Evolutionary conservation across 2,888 invertebrate species (phyloP).

Genomic region (Lepidocyrtinus sp.): DNA sequence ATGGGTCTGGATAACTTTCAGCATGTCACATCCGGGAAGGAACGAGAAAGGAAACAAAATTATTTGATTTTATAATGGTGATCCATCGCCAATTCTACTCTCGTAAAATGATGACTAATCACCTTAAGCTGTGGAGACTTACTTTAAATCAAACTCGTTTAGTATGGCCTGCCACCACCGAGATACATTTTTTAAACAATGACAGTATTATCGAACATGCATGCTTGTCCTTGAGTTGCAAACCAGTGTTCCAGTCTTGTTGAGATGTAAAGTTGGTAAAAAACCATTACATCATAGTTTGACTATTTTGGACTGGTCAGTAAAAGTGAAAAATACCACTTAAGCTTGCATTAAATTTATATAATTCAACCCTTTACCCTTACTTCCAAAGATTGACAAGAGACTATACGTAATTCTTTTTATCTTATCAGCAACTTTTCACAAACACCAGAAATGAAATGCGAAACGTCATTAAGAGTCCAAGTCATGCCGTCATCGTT

Average conservation of each 20-base stretch:
- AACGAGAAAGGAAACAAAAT: conserved; percentile 37
- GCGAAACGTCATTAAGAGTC: conserved; percentile 39
- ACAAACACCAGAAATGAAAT: not conserved
- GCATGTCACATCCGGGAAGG: conserved; percentile 32
- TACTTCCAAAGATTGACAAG: no score
- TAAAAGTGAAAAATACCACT: no score
- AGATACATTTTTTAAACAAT: not conserved
- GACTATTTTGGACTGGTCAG: not conserved
- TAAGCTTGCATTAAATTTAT: no score
- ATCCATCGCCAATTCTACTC: not conserved
- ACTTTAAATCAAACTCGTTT: no score
- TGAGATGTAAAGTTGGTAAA: conserved; percentile 23
- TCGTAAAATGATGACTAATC: conserved; percentile 28
- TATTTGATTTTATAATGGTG: not conserved
- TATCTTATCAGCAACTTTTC: not conserved
- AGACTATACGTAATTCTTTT: not conserved
- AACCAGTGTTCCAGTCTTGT: conserved; percentile 32
- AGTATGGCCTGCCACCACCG: not conserved
- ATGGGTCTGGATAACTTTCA: not conserved
- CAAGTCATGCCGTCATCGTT: conserved; percentile 50
- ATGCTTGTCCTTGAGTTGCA: conserved; percentile 39
- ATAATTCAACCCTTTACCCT: no score
- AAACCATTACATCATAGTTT: conserved; percentile 46
- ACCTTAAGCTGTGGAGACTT: not conserved
- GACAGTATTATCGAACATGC: not conserved